Conservation (phyloP, 2,113 vertebrate genomes). For the Meleagris gallopavo region DNA sequence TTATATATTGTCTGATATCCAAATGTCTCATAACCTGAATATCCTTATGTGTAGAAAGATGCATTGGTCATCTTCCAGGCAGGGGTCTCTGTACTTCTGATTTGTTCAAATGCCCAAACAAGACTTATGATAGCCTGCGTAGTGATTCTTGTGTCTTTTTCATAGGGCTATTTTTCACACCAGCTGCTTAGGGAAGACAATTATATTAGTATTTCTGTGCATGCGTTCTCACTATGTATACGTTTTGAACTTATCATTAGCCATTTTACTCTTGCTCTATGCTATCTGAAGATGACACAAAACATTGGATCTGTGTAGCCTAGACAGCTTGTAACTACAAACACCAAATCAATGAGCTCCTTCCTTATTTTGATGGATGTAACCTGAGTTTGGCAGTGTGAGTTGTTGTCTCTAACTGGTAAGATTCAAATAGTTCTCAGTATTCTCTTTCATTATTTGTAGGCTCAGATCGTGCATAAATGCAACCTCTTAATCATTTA, state of each 20-base stretch:
- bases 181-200: neutral
- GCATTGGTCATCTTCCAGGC: neutral
- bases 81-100: neutral
- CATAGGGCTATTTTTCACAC: neutral
- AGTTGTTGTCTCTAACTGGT: neutral
- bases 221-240: neutral
- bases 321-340: neutral
- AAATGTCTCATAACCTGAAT: neutral
- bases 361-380: neutral
- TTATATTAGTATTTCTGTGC: neutral
- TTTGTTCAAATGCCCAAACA: neutral
- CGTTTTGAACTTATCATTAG: neutral
- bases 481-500: neutral
- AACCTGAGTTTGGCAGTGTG: neutral
- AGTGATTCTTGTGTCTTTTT: neutral
- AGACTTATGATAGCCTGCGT: fast-evolving
- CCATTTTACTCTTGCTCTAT: neutral
- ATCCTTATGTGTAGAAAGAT: neutral
- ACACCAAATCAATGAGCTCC: neutral
- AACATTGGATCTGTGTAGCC: neutral
- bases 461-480: neutral
- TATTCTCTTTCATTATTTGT: neutral
- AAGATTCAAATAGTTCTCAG: neutral
- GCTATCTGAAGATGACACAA: neutral
- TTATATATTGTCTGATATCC: neutral